Evolutionary conservation across 2,797 vertebrate genomes (phyloP).

Genomic region (Enteromius paludinosus): DNA sequence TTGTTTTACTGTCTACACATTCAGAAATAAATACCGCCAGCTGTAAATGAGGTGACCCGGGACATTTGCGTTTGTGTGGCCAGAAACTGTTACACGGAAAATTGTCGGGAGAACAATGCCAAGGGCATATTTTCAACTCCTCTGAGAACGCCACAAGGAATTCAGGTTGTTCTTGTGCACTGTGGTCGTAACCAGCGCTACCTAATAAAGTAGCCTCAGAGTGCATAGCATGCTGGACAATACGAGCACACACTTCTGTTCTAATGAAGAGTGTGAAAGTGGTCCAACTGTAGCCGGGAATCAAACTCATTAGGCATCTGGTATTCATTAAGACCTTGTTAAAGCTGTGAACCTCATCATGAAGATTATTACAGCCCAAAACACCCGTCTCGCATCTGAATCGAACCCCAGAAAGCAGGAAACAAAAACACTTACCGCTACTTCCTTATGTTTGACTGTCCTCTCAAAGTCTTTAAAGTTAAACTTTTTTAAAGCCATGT

Average conservation of each 20-base stretch:
- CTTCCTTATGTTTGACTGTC: conserved; percentile 17
- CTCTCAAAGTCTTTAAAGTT: not conserved
- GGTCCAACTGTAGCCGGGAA: conserved; percentile 30
- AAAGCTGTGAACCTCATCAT: conserved; percentile 44
- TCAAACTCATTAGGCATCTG: conserved; percentile 60
- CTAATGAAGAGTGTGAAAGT: conserved; percentile 17
- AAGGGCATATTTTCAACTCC: conserved; percentile 11
- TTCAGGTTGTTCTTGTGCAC: not conserved
- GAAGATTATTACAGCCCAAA: conserved; percentile 23
- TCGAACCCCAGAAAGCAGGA: conserved; percentile 13
- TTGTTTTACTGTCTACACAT: not conserved
- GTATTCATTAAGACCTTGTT: conserved; percentile 48
- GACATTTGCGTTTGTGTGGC: not conserved
- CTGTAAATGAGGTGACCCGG: not conserved
- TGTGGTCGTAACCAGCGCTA: not conserved
- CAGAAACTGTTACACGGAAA: not conserved
- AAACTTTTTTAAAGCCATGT: not conserved
- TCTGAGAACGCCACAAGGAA: conserved; percentile 1
- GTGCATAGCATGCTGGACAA: conserved; percentile 12
- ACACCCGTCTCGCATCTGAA: conserved; percentile 25
- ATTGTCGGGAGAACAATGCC: not conserved
- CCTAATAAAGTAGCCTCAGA: conserved; percentile 11
- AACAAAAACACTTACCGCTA: conserved; percentile 12
- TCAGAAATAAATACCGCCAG: conserved; percentile 7
- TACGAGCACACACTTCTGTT: conserved; percentile 22